Evolutionary conservation across 2,113 vertebrate genomes (phyloP), one percentile per base, ranked within the genome.

Genomic region (Tragelaphus imberbis): DNA sequence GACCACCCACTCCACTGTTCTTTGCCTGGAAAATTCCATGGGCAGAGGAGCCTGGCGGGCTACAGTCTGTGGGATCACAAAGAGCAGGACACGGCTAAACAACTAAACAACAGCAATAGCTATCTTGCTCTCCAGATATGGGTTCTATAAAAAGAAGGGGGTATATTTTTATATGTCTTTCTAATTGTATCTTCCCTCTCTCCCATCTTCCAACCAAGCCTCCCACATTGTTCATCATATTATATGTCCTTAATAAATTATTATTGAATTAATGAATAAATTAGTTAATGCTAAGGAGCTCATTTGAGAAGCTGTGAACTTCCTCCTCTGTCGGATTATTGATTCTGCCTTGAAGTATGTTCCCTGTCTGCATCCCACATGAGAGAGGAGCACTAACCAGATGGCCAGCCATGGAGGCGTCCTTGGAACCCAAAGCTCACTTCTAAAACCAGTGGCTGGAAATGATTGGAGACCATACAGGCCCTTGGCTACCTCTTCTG

Each of bases 231-330:
- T 63, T 84, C n/a, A n/a, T 95, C 86, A 93, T 80, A 79, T 71
- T 91, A 91, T 82, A 71, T 55, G 51, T 53, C 47, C 90, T 49
- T 91, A 93, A 89, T 91, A 97, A 95, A 91, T 90, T 84, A 92
- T 77, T 81, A 84, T 51, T 58, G 65, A 88, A 97, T 96, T 96
- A 92, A 88, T 91, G 84, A 94, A 82, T 94, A 94, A 68, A 82
- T 96, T 94, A 96, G 94, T 96, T 93, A 95, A 88, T 95, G 71
- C 56, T 75, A 79, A 90, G 94, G 88, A 90, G 36, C 88, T 97
- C 79, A 86, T 93, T 90, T 96, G 90, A 77, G 87, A 97, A 95
- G 30, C 95, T 92, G 95, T 90, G 90, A 96, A 85, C 85, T 68
- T 82, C 94, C 65, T 93, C 55, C 27, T 97, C 88, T 84, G 88